Percentiles rank a stretch among this genome's conserved stretches.
phyloP scores from a whole-genome alignment of 2,888 invertebrate genomes.

The Nematopogon swammerdamellus region DNA sequence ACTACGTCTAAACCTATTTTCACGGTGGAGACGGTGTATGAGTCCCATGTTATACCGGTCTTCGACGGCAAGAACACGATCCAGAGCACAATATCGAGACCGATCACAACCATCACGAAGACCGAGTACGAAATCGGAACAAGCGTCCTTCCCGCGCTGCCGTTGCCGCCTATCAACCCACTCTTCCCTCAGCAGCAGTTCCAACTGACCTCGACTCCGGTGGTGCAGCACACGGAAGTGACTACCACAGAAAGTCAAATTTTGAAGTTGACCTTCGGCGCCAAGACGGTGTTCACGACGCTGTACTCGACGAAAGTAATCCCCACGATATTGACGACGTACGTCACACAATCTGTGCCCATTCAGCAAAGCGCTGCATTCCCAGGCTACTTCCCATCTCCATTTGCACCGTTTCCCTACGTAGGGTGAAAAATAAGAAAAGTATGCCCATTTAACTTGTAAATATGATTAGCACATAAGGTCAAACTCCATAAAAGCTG shows the following conservation, averaged over 20 bases:
- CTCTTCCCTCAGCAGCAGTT: constrained; percentile 64
- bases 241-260: constrained; percentile 79
- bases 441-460: too few relatives aligned
- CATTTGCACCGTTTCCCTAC: constrained; percentile 72
- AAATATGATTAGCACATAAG: too few relatives aligned
- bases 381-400: constrained; percentile 75
- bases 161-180: constrained; percentile 50
- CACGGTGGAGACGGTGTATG: constrained; percentile 74
- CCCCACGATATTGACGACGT: constrained; percentile 79
- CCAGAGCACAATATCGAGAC: constrained; percentile 74
- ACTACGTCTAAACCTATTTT: constrained; percentile 77
- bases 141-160: constrained; percentile 62
- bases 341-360: constrained; percentile 75
- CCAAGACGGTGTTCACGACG: constrained; percentile 84
- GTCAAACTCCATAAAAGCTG: too few relatives aligned
- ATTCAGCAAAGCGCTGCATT: constrained; percentile 69
- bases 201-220: constrained; percentile 73
- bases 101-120: constrained; percentile 73
- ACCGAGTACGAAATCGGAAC: constrained; percentile 77
- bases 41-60: constrained; percentile 78
- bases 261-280: constrained; percentile 85
- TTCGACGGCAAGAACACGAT: constrained; percentile 72
- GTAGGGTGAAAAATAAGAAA: constrained; percentile 55
- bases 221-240: constrained; percentile 76
- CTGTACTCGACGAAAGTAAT: constrained; percentile 79